Base-by-base conservation (phyloP, 2,888 invertebrate genomes). In the Synergus laeviventris region DNA sequence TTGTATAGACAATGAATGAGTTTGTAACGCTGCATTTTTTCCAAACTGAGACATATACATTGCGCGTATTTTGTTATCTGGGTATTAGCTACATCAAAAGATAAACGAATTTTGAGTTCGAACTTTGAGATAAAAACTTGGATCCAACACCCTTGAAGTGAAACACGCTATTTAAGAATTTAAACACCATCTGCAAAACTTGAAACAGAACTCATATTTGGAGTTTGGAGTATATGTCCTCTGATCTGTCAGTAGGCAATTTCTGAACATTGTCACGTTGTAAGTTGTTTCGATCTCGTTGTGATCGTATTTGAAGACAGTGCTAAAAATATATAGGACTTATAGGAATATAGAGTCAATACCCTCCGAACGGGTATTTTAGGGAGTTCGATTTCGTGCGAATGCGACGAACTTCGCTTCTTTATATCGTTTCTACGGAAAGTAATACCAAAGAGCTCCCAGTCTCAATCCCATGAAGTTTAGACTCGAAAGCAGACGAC, bases 401-500 rank as follows among this genome's bases (percentile, higher is more conserved):
- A 45, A 74, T 76, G 73, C 79, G 77, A 78, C 74, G 79, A 77
- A 79, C 78, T 78, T 75, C 80, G 78, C 74, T 80, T 80, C 80
- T 81, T 79, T 31, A 16, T 74, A 76, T 80, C 80, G 80, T 79
- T 85, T 85, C 83, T 84, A 82, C 84, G 78, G 84, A 83, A 86
- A 88, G 86, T 84, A 86, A 89, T 89, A 87, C 89, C 89, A 89
- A 89, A 88, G 89, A 89, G 87, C 87, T 86, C 85, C 86, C 86
- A 87, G 86, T 88, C 88, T 88, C 86, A 85, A 85, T 85, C 83
- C 83, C 79, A 76, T 12, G 21, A 78, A 79, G 76, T 79, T 78
- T 76, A 79, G 80, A 79, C 82, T 76, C 81, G 82, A 79, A 79
- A 82, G 60, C 76, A 78, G 76, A 75, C 77, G 73, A 76, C 42